Conservation (phyloP, 2,113 vertebrate genomes). For the Irena cyanogastra region DNA sequence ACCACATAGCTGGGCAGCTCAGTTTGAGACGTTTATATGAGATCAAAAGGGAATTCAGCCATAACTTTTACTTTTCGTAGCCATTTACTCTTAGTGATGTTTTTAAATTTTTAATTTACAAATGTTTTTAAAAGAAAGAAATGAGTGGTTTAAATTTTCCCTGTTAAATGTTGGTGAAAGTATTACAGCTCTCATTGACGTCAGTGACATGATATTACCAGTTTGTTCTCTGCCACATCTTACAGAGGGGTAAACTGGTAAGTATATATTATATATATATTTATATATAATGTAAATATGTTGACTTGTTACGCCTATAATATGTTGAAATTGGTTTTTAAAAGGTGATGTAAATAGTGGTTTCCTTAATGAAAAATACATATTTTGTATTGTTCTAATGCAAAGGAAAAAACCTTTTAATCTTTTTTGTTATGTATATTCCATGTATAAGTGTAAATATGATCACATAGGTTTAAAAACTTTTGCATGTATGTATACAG, state of each 20-base stretch:
- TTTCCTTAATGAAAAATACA: conserved; percentile 81
- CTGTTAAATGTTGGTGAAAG: conserved; percentile 69
- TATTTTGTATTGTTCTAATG: conserved; percentile 84
- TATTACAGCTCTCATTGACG: conserved; percentile 73
- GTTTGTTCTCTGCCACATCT: conserved; percentile 77
- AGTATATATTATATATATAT: conserved; percentile 79
- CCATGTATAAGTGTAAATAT: conserved; percentile 84
- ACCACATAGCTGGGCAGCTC: not conserved
- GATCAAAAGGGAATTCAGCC: conserved; percentile 67
- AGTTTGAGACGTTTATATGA: not conserved
- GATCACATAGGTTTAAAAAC: conserved; percentile 76
- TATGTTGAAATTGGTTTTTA: conserved; percentile 81
- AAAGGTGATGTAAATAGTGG: conserved; percentile 83
- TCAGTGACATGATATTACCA: conserved; percentile 74
- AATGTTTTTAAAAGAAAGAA: conserved; percentile 55
- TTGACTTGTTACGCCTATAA: conserved; percentile 77
- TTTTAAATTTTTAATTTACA: conserved; percentile 65
- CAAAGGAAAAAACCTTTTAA: conserved; percentile 75
- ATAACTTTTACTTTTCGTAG: conserved; percentile 66
- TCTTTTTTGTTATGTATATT: conserved; percentile 80
- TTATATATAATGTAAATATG: conserved; percentile 76
- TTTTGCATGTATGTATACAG: conserved; percentile 84
- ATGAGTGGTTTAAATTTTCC: conserved; percentile 61
- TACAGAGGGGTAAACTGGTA: conserved; percentile 74
- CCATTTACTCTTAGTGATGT: conserved; percentile 51